These are phyloP conservation scores for Cynoglossus semilaevis DNA, from an alignment of 2,113 vertebrate genomes.

Conservation along the genomic window DNA sequence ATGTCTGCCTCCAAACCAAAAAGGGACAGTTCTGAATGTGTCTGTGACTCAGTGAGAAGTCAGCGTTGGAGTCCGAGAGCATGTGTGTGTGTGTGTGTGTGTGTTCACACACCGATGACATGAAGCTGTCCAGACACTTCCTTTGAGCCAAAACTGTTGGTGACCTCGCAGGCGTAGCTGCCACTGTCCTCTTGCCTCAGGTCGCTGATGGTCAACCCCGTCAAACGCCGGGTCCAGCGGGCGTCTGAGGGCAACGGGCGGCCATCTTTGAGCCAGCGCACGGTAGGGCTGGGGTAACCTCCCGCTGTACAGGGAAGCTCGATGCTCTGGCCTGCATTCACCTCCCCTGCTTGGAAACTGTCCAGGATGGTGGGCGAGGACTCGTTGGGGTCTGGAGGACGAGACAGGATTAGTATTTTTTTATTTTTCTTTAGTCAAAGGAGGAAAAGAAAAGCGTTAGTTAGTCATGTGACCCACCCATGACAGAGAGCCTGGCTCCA, in stretches of 20 bases:
- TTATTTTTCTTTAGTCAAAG: no score
- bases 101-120: conserved; percentile 81
- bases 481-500: conserved; percentile 92
- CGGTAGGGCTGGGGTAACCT: conserved; percentile 91
- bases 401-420: background rate
- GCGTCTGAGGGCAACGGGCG: conserved; percentile 89
- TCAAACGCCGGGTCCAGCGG: conserved; percentile 90
- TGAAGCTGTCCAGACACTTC: conserved; percentile 92
- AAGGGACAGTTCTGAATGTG: conserved; percentile 33
- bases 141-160: conserved; percentile 96
- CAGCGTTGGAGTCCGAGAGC: conserved; percentile 47
- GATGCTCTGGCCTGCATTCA: conserved; percentile 81
- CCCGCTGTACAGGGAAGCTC: conserved; percentile 94
- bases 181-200: conserved; percentile 92
- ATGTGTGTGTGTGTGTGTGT: conserved; percentile 1
- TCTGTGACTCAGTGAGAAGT: conserved; percentile 37
- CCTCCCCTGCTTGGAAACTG: conserved; percentile 91
- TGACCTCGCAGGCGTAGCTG: conserved; percentile 96
- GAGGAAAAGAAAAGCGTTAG: no score
- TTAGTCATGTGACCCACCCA: conserved; percentile 76
- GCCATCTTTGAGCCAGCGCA: conserved; percentile 95
- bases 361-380: conserved; percentile 93
- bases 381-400: conserved; percentile 83
- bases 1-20: conserved; percentile 20
- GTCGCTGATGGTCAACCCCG: conserved; percentile 91